phyloP scores from a whole-genome alignment of 2,113 vertebrate species.

The Equus quagga region DNA sequence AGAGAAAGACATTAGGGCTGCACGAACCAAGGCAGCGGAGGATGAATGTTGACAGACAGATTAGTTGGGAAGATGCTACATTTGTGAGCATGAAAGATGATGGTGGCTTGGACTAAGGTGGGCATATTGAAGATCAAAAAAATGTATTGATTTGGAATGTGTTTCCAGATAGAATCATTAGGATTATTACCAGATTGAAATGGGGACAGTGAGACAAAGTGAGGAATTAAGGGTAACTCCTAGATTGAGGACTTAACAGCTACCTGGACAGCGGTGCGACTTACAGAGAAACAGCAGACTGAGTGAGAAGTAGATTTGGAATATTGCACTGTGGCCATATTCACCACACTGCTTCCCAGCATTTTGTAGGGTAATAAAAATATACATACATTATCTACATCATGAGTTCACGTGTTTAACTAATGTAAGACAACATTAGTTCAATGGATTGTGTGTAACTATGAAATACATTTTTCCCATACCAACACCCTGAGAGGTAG shows the following conservation, averaged over 20 bases:
- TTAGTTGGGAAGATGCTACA: not conserved
- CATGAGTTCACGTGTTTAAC: not conserved
- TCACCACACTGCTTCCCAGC: too few relatives aligned
- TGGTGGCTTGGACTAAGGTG: not conserved
- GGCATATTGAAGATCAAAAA: not conserved
- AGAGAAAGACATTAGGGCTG: too few relatives aligned
- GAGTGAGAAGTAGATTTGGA: not conserved
- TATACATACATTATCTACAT: not conserved
- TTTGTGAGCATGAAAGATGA: not conserved
- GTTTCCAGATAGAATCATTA: not conserved
- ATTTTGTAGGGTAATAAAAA: not conserved
- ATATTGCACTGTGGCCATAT: not conserved
- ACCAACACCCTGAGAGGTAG: not conserved
- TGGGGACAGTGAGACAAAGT: not conserved
- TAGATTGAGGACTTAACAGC: not conserved
- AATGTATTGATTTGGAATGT: too few relatives aligned
- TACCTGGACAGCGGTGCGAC: rapidly evolving
- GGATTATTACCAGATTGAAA: not conserved
- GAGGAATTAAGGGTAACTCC: too few relatives aligned
- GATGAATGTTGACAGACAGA: not conserved
- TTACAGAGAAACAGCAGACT: not conserved
- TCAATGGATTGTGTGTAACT: not conserved
- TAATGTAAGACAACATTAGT: not conserved
- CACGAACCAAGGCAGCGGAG: too few relatives aligned
- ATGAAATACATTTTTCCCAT: not conserved